Evolutionary conservation across 2,113 vertebrate genomes (phyloP).

Genomic region (Pandion haliaetus): DNA sequence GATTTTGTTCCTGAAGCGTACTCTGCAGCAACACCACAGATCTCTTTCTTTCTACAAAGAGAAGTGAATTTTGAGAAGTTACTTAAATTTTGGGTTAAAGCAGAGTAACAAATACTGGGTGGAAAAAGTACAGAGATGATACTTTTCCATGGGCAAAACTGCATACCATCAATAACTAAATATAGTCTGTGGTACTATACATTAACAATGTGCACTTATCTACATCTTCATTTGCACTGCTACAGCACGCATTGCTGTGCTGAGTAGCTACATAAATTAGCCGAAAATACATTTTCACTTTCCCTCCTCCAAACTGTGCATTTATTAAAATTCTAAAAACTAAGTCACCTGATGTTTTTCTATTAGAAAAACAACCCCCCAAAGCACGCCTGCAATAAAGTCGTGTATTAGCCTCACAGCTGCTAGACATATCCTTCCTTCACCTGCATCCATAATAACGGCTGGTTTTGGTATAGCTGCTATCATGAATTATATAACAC

Average conservation of each 20-base stretch:
- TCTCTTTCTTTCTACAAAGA: not conserved
- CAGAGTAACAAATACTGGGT: not conserved
- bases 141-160: not conserved
- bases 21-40: not conserved
- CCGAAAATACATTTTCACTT: not conserved
- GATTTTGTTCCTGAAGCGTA: not conserved
- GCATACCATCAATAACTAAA: not conserved
- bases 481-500: accelerated
- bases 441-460: accelerated
- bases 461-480: not conserved
- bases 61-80: not conserved
- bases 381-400: not conserved
- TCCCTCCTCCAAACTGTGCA: not conserved
- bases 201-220: not conserved
- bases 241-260: not conserved
- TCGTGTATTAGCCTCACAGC: not conserved
- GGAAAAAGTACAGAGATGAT: not conserved
- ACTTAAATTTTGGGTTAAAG: not conserved
- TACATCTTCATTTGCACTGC: not conserved
- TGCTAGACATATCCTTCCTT: accelerated
- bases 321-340: not conserved
- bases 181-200: not conserved
- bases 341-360: not conserved
- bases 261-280: not conserved
- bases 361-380: not conserved